Evolutionary conservation across 2,113 vertebrate genomes (phyloP).

Genomic region (Phylloscopus trochiloides): DNA sequence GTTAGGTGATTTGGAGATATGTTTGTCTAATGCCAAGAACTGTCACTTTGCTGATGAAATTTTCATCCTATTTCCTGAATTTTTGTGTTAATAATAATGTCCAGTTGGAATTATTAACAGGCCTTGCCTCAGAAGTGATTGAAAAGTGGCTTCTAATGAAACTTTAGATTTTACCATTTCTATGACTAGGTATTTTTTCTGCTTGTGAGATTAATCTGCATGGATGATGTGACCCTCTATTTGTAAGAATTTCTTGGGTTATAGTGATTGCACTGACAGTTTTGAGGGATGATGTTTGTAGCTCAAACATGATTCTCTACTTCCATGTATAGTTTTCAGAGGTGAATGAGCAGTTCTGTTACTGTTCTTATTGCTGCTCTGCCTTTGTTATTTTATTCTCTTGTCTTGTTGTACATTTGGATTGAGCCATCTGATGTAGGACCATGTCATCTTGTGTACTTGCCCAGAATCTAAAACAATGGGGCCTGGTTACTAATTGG

Average conservation of each 20-base stretch:
- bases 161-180: background rate
- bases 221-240: rapidly evolving
- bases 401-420: background rate
- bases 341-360: background rate
- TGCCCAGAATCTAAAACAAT: background rate
- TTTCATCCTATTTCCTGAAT: background rate
- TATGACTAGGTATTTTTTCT: background rate
- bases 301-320: background rate
- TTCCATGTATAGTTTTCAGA: background rate
- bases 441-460: background rate
- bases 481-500: background rate
- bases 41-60: background rate
- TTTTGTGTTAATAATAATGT: background rate
- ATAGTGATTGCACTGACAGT: background rate
- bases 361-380: background rate
- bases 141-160: background rate
- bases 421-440: background rate
- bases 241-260: background rate
- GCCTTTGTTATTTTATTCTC: background rate
- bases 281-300: background rate
- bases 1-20: background rate
- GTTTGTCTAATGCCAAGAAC: background rate
- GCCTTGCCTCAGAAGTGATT: background rate
- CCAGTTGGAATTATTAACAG: background rate
- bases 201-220: background rate